Base-by-base conservation (phyloP, 1,140 invertebrate genomes). In the Sipha flava region DNA sequence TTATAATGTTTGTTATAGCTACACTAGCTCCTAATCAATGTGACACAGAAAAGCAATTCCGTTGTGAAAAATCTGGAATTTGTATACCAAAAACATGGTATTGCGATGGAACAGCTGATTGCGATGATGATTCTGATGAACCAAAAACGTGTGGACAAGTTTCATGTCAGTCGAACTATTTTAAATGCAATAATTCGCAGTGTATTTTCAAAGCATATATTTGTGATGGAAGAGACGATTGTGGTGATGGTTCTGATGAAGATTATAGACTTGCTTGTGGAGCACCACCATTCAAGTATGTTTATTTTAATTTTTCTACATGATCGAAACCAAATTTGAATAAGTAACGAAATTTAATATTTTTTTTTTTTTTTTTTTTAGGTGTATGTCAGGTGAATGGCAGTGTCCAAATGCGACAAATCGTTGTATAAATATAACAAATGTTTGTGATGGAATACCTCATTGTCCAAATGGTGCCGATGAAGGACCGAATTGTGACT, bases 151-250 rank as follows among this genome's bases (percentile, higher is more conserved):
- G 96, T 85, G 92, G 94, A 81, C 87, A 93, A 83, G 89, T 90
- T 49, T 88, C 89, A 40, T 94, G 91, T 84, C 90, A 91, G 23
- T 87, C 87, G 29, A 93, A 92, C 54, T 94, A 93, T 86, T 95
- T 92, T 86, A 94, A 92, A 83, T 95, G 94, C 85, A 90, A 92
- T 80, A 98, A 97, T 85, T 91, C 90, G 0, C 91, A 93, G 26
- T 99, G 97, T 85, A 91, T 99, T 1, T 95, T 95, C 85, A 94
- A 94, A 84, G 91, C 95, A 0, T 96, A 96, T 86, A 93, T 98
- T 34, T 99, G 98, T 86, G 97, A 99, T 85, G 95, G 95, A 0
- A 92, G 92, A 82, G 93, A 98, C 85, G 97, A 99, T 85, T 99
- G 98, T 85, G 94, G 94, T 0, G 97, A 99, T 86, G 90, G 91